A percentile compares a stretch with the other conserved stretches of the same genome.
Conservation (phyloP, 2,888 invertebrate species). For the Lydus trimaculatus region DNA sequence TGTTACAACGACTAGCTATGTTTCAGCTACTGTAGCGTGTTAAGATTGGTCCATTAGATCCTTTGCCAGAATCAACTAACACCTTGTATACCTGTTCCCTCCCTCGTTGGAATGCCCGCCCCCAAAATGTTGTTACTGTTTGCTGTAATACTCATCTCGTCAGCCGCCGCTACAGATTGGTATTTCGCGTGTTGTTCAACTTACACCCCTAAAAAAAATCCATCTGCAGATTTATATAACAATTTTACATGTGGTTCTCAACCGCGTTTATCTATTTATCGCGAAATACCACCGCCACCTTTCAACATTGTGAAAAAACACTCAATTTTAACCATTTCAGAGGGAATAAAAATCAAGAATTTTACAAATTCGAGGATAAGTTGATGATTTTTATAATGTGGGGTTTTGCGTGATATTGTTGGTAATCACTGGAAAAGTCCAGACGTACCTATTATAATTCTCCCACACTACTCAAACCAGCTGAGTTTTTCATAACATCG, state of each 20-base stretch:
- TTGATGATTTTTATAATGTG: not conserved
- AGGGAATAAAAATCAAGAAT: not conserved
- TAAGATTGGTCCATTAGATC: slow-evolving; percentile 53
- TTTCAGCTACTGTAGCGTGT: slow-evolving; percentile 45
- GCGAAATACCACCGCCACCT: slow-evolving; percentile 12
- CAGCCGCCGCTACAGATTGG: slow-evolving; percentile 58
- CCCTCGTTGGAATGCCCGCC: slow-evolving; percentile 37
- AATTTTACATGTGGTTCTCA: slow-evolving; percentile 49
- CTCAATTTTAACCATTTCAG: not conserved
- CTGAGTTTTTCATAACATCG: slow-evolving; percentile 55
- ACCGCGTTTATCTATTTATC: slow-evolving; percentile 42
- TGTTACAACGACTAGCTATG: slow-evolving; percentile 39
- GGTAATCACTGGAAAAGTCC: slow-evolving; percentile 47
- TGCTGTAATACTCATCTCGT: slow-evolving; percentile 41
- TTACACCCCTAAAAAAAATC: slow-evolving; percentile 51
- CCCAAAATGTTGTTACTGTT: slow-evolving; percentile 29
- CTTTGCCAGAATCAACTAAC: slow-evolving; percentile 55
- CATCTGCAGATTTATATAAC: too few species aligned
- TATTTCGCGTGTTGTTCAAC: slow-evolving; percentile 59
- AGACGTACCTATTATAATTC: slow-evolving; percentile 59
- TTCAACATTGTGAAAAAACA: too few species aligned
- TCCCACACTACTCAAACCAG: slow-evolving; percentile 60
- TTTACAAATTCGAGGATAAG: not conserved
- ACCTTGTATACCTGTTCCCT: slow-evolving; percentile 44
- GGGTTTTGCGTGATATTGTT: slow-evolving; percentile 34